phyloP scores from a whole-genome alignment of 2,797 vertebrate genomes.

The Alosa sapidissima region DNA sequence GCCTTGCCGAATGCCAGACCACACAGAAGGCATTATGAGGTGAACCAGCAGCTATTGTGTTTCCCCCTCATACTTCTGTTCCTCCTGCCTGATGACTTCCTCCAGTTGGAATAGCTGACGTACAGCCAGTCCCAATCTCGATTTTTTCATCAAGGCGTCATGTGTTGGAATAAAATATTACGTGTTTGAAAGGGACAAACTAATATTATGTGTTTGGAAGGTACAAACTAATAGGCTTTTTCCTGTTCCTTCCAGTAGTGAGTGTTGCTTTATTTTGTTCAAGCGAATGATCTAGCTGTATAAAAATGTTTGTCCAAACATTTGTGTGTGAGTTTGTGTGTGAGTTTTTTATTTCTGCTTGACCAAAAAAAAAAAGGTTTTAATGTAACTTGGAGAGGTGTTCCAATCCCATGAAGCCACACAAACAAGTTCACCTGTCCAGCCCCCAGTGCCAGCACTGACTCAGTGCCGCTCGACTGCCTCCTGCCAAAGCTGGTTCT shows the following conservation, averaged over 20 bases:
- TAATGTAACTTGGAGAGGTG: not conserved
- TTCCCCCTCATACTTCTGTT: slow-evolving; percentile 52
- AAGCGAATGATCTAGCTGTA: not conserved
- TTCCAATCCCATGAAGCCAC: not conserved
- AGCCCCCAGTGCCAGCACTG: not conserved
- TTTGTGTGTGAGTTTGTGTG: slow-evolving; percentile 4
- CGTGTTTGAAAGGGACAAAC: no score
- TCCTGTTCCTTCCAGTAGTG: not conserved
- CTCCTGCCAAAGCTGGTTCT: not conserved
- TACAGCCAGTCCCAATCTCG: not conserved
- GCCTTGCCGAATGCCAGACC: slow-evolving; percentile 50
- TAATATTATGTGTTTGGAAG: no score
- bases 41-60: slow-evolving; percentile 57
- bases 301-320: not conserved
- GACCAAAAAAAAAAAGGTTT: not conserved
- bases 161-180: no score
- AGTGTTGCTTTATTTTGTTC: not conserved
- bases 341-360: not conserved
- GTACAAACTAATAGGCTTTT: not conserved
- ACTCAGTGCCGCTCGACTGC: not conserved
- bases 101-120: slow-evolving; percentile 49
- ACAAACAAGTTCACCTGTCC: slow-evolving; percentile 5
- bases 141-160: no score
- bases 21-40: slow-evolving; percentile 48
- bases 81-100: slow-evolving; percentile 52